Conservation (phyloP, 2,888 invertebrate species). For the Amphipyra tragopoginis region DNA sequence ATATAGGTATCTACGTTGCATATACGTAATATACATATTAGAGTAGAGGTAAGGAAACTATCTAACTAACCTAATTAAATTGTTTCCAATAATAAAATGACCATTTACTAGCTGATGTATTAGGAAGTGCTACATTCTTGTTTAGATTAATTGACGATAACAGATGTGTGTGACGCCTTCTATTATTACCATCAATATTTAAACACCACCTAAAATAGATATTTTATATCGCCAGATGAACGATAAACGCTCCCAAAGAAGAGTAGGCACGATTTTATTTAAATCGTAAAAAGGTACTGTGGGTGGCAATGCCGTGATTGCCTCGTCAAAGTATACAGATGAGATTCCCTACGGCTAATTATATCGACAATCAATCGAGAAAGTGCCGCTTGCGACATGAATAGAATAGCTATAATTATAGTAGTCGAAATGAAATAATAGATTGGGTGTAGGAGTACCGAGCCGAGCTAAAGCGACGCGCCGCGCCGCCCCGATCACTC, state of each 20-base stretch:
- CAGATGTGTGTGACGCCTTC: constrained; percentile 49
- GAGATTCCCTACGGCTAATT: constrained; percentile 68
- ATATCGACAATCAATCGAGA: constrained; percentile 79
- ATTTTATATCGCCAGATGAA: constrained; percentile 63
- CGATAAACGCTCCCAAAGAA: constrained; percentile 61
- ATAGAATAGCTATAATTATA: constrained; percentile 67
- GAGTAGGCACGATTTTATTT: constrained; percentile 55
- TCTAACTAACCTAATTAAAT: constrained; percentile 48
- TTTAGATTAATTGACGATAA: constrained; percentile 53
- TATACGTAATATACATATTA: constrained; percentile 12
- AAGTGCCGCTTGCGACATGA: constrained; percentile 71
- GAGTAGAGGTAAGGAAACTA: not conserved
- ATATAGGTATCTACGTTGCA: not conserved
- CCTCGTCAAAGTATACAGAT: constrained; percentile 52
- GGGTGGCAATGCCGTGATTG: constrained; percentile 54
- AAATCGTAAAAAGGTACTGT: constrained; percentile 56
- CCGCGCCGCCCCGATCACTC: constrained; percentile 40
- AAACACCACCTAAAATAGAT: constrained; percentile 63
- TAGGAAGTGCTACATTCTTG: constrained; percentile 41
- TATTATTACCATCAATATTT: constrained; percentile 54
- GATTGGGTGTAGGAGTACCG: constrained; percentile 52
- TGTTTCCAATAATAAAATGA: constrained; percentile 37
- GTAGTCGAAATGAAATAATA: constrained; percentile 65
- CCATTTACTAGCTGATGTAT: constrained; percentile 27
- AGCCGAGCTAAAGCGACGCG: constrained; percentile 19